Evolutionary conservation across 2,888 invertebrate species (phyloP).

Genomic region (Troides aeacus): DNA sequence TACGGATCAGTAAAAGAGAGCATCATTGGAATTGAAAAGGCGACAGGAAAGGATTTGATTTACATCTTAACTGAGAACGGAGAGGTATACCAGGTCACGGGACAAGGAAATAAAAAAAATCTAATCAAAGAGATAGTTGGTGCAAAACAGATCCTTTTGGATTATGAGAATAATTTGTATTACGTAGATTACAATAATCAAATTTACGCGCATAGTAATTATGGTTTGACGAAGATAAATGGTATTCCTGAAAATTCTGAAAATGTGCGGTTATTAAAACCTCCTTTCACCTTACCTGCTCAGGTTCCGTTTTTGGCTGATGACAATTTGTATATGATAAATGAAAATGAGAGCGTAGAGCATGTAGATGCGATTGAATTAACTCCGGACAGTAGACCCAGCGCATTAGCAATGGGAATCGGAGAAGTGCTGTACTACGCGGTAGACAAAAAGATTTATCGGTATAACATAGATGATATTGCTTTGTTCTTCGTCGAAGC

Average conservation of each 20-base stretch:
- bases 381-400: conserved; percentile 40
- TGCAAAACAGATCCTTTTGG: conserved; percentile 55
- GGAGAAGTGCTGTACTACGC: conserved; percentile 56
- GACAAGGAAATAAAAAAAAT: conserved; percentile 52
- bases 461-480: conserved; percentile 47
- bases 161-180: conserved; percentile 55
- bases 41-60: conserved; percentile 40
- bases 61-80: conserved; percentile 56
- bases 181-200: conserved; percentile 49
- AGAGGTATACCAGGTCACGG: conserved; percentile 54
- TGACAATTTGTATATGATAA: conserved; percentile 43
- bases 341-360: conserved; percentile 47
- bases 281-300: conserved; percentile 48
- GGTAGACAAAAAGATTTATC: conserved; percentile 60
- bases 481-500: no score
- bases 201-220: conserved; percentile 42
- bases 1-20: conserved; percentile 40
- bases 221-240: conserved; percentile 47
- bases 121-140: conserved; percentile 46
- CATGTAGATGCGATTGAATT: conserved; percentile 38
- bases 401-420: conserved; percentile 54
- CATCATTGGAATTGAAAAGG: conserved; percentile 37
- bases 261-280: conserved; percentile 45
- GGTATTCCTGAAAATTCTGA: conserved; percentile 49
- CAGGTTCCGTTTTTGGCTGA: conserved; percentile 48